phyloP scores from a whole-genome alignment of 2,888 invertebrate genomes.

The Clunio marinus region DNA sequence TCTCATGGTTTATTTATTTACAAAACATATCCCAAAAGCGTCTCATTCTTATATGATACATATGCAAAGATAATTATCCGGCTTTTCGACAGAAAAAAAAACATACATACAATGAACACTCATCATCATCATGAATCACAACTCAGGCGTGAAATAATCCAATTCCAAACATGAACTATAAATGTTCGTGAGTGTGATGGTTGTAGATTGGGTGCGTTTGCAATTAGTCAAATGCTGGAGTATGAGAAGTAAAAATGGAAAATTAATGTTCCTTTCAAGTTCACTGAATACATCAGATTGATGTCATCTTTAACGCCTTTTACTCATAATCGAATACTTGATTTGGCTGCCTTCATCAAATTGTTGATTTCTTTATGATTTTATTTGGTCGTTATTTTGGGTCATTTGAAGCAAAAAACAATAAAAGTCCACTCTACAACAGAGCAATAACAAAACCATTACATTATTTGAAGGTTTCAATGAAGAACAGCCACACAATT shows the following conservation, averaged over 20 bases:
- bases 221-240: constrained; percentile 4
- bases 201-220: constrained; percentile 25
- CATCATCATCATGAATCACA: constrained; percentile 37
- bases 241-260: constrained; percentile 9
- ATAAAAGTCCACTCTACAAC: not conserved
- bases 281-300: constrained; percentile 33
- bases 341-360: constrained; percentile 27
- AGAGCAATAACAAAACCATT: not conserved
- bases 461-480: not conserved
- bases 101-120: constrained; percentile 22
- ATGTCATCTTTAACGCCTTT: constrained; percentile 9
- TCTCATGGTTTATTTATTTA: constrained; percentile 38
- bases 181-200: constrained; percentile 5
- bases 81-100: constrained; percentile 9
- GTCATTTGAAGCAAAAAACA: constrained; percentile 3
- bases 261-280: constrained; percentile 31
- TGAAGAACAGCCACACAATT: not conserved
- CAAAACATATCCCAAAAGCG: constrained; percentile 28
- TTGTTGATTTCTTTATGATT: not conserved
- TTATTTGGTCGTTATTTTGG: not conserved
- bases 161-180: constrained; percentile 29
- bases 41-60: constrained; percentile 22
- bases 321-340: constrained; percentile 7
- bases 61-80: constrained; percentile 39
- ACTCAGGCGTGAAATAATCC: constrained; percentile 35